phyloP scores from a whole-genome alignment of 2,113 vertebrate genomes.

The Sebastes schlegelii region DNA sequence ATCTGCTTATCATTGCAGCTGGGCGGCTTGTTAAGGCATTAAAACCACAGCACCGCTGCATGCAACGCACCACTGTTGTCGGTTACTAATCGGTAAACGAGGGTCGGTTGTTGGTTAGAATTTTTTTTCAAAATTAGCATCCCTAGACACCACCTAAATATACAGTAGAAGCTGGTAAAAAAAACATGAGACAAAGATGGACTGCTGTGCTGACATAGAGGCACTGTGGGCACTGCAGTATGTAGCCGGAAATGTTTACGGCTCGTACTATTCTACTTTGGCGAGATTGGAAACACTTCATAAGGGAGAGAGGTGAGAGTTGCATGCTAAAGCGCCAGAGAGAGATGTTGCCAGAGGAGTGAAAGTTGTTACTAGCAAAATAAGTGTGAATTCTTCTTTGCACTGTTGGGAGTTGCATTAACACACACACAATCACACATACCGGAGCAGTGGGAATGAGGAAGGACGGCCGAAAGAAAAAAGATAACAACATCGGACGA shows the following conservation, averaged over 20 bases:
- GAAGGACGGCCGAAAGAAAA: not conserved
- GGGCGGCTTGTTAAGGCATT: no score
- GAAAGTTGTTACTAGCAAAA: conserved; percentile 13
- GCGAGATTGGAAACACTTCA: not conserved
- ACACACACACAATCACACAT: not conserved
- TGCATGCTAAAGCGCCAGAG: conserved; percentile 18
- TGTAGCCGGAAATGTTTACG: not conserved
- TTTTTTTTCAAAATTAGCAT: no score
- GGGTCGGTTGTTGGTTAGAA: no score
- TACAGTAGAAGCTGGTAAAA: not conserved
- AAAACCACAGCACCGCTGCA: no score
- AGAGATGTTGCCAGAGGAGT: not conserved
- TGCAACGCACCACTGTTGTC: no score
- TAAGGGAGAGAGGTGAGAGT: not conserved
- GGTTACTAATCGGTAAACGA: no score
- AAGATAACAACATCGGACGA: not conserved
- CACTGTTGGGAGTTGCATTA: not conserved
- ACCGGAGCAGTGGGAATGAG: not conserved
- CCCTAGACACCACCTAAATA: not conserved
- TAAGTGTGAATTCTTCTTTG: conserved; percentile 30
- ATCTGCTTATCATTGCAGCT: no score
- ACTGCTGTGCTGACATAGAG: not conserved
- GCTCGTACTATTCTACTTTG: not conserved
- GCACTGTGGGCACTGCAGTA: not conserved
- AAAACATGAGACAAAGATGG: not conserved